Conservation (phyloP, 2,797 vertebrate genomes). For the Xiphophorus birchmanni region DNA sequence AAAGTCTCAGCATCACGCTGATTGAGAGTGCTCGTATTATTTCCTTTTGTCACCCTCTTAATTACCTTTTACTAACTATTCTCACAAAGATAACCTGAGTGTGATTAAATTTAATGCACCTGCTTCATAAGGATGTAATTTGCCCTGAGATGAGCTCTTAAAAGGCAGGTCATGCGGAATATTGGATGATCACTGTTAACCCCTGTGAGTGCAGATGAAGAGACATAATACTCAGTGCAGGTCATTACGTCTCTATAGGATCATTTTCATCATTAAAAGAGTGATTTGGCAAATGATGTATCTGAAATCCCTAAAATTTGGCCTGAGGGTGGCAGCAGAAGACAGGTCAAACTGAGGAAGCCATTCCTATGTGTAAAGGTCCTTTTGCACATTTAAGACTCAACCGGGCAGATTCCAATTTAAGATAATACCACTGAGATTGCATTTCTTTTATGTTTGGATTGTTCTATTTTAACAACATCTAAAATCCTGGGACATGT, state of each 20-base stretch:
- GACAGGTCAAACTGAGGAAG: constrained; percentile 19
- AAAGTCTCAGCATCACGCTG: constrained; percentile 26
- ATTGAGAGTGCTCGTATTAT: constrained; percentile 37
- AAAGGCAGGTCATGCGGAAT: constrained; percentile 11
- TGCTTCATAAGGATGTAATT: constrained; percentile 18
- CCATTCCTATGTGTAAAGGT: not conserved
- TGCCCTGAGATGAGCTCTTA: constrained; percentile 9
- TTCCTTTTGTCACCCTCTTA: constrained; percentile 46
- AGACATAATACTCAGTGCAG: not conserved
- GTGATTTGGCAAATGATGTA: not conserved
- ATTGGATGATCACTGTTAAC: constrained; percentile 6
- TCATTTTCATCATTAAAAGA: not conserved
- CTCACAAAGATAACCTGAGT: constrained; percentile 37
- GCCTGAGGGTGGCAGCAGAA: constrained; percentile 50
- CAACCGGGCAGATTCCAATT: not conserved
- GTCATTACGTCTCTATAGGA: not conserved
- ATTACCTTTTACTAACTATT: constrained; percentile 50
- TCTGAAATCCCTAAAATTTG: constrained; percentile 1
- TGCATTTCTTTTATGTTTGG: not conserved
- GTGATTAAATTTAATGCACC: constrained; percentile 35
- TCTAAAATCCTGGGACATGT: not conserved
- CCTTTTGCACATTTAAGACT: constrained; percentile 10
- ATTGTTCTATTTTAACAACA: not conserved
- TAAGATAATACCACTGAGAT: not conserved
- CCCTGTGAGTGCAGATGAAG: not conserved